Base-by-base conservation (phyloP, 2,888 invertebrate genomes). In the Trissonchulus sp. region DNA sequence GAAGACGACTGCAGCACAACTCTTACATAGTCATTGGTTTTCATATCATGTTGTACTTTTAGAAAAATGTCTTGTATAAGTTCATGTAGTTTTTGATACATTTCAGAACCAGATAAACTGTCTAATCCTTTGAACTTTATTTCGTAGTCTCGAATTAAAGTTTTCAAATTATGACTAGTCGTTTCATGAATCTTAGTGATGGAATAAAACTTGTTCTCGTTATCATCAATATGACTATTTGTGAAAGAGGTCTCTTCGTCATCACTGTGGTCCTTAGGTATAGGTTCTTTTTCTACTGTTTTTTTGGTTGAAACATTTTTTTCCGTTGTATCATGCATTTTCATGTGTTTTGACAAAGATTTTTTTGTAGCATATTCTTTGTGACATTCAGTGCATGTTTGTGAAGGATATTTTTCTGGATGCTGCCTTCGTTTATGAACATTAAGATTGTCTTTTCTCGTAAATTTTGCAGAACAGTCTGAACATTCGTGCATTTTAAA, bases 121-220 rank as follows among this genome's bases (percentile, higher is more conserved):
- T 60, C 60, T 18, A 60, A n/a, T 60, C 60, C 60, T 60, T 60
- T 60, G 60, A 60, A 60, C 18, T 18, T 60, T 60, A 60, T n/a
- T 18, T 18, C 18, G n/a, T 60, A 60, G n/a, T 60, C 60, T 18
- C 18, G n/a, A 60, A 60, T 60, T 60, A 18, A 18, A 18, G 60
- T 60, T 60, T 60, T 60, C 18, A 60, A 60, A 18, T 60, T 60
- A 18, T 60, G 18, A n/a, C 60, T 60, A 60, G 60, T 18, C n/a
- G 18, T 60, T n/a, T 60, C 60, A n/a, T 60, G 18, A 60, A 60
- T n/a, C 18, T 18, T n/a, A 18, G 18, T 60, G n/a, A 60, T 60
- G n/a, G 60, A 18, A 60, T 60, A 60, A 60, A 18, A 60, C 60
- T 60, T 60, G 60, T n/a, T 60, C 18, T 18, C 18, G 60, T 18